These are phyloP conservation scores for Entelurus aequoreus DNA, from an alignment of 2,113 vertebrate genomes.

Conservation along the genomic window DNA sequence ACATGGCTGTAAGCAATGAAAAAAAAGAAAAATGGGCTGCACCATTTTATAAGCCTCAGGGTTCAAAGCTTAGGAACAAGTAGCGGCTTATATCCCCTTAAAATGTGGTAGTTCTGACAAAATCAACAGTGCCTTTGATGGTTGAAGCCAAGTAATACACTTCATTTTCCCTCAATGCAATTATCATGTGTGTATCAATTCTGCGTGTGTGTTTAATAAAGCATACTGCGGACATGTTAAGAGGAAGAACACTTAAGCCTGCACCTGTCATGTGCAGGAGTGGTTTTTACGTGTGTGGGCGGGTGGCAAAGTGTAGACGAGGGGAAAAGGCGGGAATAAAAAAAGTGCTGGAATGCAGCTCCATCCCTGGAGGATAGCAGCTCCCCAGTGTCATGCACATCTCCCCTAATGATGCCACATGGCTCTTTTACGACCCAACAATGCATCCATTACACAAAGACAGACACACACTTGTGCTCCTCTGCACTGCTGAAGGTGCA, in stretches of 20 bases:
- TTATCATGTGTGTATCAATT: too few species aligned
- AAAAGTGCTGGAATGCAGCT: conserved; percentile 53
- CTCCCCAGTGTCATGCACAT: conserved; percentile 15
- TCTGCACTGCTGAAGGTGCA: conserved; percentile 32
- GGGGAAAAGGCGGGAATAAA: not conserved
- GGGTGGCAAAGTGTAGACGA: conserved; percentile 5
- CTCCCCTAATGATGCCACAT: conserved; percentile 39
- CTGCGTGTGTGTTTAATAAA: not conserved
- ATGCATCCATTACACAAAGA: conserved; percentile 22
- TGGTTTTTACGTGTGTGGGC: conserved; percentile 11
- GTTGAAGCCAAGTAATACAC: too few species aligned
- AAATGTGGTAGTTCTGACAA: too few species aligned
- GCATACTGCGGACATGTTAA: conserved; percentile 34
- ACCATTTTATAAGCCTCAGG: too few species aligned
- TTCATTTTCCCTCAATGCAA: too few species aligned
- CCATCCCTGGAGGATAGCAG: conserved; percentile 35
- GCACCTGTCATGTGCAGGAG: conserved; percentile 67
- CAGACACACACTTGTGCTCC: conserved; percentile 10
- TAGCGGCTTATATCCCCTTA: too few species aligned
- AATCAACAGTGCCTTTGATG: too few species aligned
- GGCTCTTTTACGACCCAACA: conserved; percentile 40
- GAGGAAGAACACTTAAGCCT: conserved; percentile 66
- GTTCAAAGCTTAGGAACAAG: too few species aligned
- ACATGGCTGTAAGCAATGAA: too few species aligned
- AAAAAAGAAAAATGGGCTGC: too few species aligned